phyloP scores from a whole-genome alignment of 2,113 vertebrate species.

The Psittacara wagleri region DNA sequence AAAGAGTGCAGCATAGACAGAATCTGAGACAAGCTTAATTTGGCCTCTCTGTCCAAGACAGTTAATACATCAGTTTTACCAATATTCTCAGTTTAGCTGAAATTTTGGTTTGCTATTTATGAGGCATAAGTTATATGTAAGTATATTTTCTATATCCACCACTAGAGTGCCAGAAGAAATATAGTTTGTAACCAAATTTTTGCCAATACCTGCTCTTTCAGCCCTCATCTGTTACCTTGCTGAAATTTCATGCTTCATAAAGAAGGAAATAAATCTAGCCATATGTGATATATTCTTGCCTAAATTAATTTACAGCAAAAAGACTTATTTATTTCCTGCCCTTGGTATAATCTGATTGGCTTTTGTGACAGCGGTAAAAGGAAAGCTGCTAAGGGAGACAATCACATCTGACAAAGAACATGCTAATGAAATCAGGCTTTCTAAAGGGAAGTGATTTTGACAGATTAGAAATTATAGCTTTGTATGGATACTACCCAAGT shows the following conservation, averaged over 20 bases:
- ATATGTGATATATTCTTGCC: constrained; percentile 17
- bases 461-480: constrained; percentile 76
- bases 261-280: constrained; percentile 24
- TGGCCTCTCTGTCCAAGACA: background rate
- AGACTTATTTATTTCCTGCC: constrained; percentile 65
- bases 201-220: constrained; percentile 32
- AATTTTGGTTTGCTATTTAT: background rate
- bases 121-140: background rate
- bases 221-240: background rate
- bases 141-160: background rate
- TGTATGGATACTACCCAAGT: constrained; percentile 69
- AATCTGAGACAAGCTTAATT: background rate
- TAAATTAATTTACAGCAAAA: constrained; percentile 64
- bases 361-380: constrained; percentile 65
- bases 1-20: background rate
- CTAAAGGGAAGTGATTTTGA: constrained; percentile 75
- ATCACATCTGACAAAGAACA: constrained; percentile 66
- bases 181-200: background rate
- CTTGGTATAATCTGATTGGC: constrained; percentile 65
- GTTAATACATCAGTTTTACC: background rate
- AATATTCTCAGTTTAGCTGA: background rate
- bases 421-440: constrained; percentile 75
- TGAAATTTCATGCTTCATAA: background rate
- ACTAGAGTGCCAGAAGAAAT: background rate
- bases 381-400: constrained; percentile 65